phyloP scores from a whole-genome alignment of 1,140 invertebrate genomes.

The Eriosoma lanigerum region DNA sequence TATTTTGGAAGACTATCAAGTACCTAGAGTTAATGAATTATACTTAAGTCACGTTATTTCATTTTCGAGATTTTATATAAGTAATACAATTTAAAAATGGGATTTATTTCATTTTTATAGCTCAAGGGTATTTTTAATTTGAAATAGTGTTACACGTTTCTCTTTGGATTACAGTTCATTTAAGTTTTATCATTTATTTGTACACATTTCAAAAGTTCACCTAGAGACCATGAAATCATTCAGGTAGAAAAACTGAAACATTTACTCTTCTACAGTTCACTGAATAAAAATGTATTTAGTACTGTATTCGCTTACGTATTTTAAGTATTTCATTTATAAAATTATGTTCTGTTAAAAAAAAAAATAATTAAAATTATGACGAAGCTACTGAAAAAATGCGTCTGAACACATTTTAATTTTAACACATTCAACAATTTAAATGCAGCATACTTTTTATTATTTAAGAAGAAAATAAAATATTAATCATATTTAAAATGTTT shows the following conservation, averaged over 20 bases:
- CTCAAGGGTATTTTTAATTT: too few species aligned
- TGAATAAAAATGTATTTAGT: conserved; percentile 15
- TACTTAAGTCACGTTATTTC: too few species aligned
- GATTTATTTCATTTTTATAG: too few species aligned
- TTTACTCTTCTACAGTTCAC: conserved; percentile 14
- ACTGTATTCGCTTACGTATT: neutral
- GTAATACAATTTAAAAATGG: too few species aligned
- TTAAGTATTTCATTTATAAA: neutral
- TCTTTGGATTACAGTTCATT: conserved; percentile 6
- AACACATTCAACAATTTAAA: too few species aligned
- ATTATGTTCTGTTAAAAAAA: neutral
- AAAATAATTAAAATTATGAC: conserved; percentile 11
- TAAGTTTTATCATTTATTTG: conserved; percentile 27
- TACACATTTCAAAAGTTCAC: neutral
- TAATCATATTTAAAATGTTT: too few species aligned
- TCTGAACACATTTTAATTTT: too few species aligned
- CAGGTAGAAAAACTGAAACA: conserved; percentile 20
- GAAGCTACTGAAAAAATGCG: neutral
- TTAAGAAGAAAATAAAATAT: neutral
- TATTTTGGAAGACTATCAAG: too few species aligned
- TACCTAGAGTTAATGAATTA: too few species aligned
- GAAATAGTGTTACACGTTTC: neutral
- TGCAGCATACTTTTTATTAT: neutral
- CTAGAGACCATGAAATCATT: neutral
- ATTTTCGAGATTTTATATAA: too few species aligned